These are phyloP conservation scores for Thyatira batis DNA, from an alignment of 2,888 invertebrate species.

Conservation along the genomic window DNA sequence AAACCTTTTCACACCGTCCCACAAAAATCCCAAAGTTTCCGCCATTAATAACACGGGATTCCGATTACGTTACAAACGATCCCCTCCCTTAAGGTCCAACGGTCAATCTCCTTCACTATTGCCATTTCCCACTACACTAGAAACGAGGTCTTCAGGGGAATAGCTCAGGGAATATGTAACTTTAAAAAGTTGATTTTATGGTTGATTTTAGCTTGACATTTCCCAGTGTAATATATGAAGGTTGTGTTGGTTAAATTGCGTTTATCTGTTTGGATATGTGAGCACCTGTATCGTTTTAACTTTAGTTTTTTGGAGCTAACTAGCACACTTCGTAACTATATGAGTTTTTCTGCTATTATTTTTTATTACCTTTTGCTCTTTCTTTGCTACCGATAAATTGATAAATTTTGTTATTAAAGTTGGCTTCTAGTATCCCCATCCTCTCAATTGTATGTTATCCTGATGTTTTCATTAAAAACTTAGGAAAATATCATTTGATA, in stretches of 20 bases:
- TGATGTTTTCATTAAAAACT: too few species aligned
- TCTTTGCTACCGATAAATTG: too few species aligned
- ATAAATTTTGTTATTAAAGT: too few species aligned
- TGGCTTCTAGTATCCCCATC: too few species aligned
- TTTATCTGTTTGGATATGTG: not conserved
- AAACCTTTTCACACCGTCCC: not conserved
- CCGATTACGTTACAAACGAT: conserved; percentile 40
- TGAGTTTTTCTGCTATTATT: not conserved
- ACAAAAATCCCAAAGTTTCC: not conserved
- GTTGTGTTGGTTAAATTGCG: not conserved
- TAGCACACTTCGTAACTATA: not conserved
- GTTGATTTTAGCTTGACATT: not conserved
- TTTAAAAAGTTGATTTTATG: not conserved
- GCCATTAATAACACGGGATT: conserved; percentile 7
- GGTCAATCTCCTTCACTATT: conserved; percentile 32
- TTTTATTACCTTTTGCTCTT: too few species aligned
- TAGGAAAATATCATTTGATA: too few species aligned
- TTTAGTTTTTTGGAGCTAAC: not conserved
- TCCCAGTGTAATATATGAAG: not conserved
- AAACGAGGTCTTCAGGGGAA: not conserved
- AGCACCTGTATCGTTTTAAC: not conserved
- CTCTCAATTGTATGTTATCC: too few species aligned
- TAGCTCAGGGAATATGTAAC: not conserved
- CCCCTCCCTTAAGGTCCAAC: conserved; percentile 26
- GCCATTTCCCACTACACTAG: conserved; percentile 11